These are phyloP conservation scores for Orthosia gracilis DNA, from an alignment of 2,888 invertebrate genomes.

Conservation along the genomic window DNA sequence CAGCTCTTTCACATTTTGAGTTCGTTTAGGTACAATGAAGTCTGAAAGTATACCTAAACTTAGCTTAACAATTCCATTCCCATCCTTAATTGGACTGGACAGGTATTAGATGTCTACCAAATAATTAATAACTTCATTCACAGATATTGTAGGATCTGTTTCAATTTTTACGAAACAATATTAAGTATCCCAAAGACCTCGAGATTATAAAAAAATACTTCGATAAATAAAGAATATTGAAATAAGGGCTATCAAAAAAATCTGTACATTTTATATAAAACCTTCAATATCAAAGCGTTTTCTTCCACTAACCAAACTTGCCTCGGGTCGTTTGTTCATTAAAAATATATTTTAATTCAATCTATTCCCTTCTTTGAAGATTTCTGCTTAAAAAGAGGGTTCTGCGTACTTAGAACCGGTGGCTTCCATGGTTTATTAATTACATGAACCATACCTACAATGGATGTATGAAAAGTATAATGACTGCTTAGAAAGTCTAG, in stretches of 20 bases:
- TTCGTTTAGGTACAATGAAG: not conserved
- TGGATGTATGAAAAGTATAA: not conserved
- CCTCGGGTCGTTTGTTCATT: constrained; percentile 68
- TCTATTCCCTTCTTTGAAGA: constrained; percentile 69
- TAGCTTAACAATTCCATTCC: not conserved
- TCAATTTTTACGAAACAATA: not conserved
- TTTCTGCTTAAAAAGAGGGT: constrained; percentile 32
- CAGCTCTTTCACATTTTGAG: too few species aligned
- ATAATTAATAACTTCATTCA: constrained; percentile 1
- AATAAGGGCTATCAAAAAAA: constrained; percentile 21
- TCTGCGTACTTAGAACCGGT: not conserved
- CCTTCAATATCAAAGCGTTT: constrained; percentile 41
- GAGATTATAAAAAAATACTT: not conserved
- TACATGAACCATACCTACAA: not conserved
- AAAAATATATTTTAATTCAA: constrained; percentile 76
- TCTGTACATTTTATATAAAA: constrained; percentile 8
- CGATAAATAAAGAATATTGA: not conserved
- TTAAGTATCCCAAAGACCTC: constrained; percentile 16
- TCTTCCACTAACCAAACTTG: constrained; percentile 65
- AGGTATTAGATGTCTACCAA: not conserved
- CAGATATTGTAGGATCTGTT: not conserved
- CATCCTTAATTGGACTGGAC: not conserved
- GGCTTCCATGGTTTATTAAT: not conserved
- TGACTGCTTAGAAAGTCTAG: not conserved
- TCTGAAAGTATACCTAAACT: not conserved